Evolutionary conservation across 2,797 vertebrate genomes (phyloP), one percentile per base, ranked within the genome.

Genomic region (Brotula barbata): DNA sequence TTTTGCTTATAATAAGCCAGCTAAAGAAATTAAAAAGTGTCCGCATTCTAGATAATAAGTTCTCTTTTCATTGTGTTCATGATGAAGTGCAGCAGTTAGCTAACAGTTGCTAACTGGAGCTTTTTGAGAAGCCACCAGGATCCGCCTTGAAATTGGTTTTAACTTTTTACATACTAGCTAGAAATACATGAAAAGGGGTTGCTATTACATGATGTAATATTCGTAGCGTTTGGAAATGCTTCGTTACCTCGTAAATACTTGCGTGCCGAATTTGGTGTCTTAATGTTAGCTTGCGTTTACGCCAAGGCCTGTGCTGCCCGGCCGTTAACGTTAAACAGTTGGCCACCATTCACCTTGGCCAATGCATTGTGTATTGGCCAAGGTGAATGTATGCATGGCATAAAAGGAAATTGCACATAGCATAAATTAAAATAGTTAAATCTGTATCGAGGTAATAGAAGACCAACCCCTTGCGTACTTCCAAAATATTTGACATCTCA

Each of bases 41-140:
- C 8, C 9, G 12, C 20, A 3, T 10, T n/a, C 13, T 22, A 72
- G 56, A 17, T 22, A 50, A 37, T 12, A n/a, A 2, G 13, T 17
- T 61, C 15, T 31, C 33, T 68, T n/a, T 69, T 44, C 21, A 53
- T 22, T 80, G 73, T 60, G 63, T 77, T 78, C 58, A 42, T 22
- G 48, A 64, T 71, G 55, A 77, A 75, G 79, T 77, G 64, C 66
- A 77, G 70, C 74, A 68, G 34, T 17, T 49, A 74, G 82, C 78
- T 77, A 78, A 56, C 68, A 15, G 44, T 54, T 65, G 83, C 88
- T 84, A 87, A 71, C 71, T 36, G 56, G 25, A 67, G 71, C 76
- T 58, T 54, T 45, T 71, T 47, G 49, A 54, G 53, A 54, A 58
- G 37, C 51, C 46, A 58, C 33, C 40, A 70, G 73, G 69, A 79